Evolutionary conservation across 2,797 vertebrate species (phyloP), one percentile per base, ranked within the genome.

Genomic region (Hylomyscus alleni): DNA sequence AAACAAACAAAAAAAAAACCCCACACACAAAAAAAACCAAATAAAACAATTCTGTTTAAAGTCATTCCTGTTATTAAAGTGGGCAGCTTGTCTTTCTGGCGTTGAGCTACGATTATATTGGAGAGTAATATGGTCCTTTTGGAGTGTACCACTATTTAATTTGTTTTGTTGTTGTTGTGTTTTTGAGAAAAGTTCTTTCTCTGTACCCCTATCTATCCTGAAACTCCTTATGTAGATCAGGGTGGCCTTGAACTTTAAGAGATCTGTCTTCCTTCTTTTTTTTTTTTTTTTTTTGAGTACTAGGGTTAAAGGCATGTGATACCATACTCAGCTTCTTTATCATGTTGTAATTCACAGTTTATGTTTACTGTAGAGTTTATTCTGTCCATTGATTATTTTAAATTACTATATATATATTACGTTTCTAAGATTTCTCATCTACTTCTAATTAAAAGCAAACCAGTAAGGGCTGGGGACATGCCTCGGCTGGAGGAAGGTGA

Each of bases 391-490:
- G 13, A 76, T 26, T 52, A 75, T 76, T 87, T 50, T 14, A 95
- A 76, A 60, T 88, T 1, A 58, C 50, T 67, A n/a, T 80, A 58
- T n/a, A n/a, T 54, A 62, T 24, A 26, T 60, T 60, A 60, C 54
- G 65, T 91, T 93, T 69, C 44, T 14, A 80, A 84, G 24, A 89
- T 91, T 82, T 95, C 34, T 65, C 69, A 93, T 65, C 11, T 22
- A 56, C 72, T 75, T 89, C 44, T 86, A 29, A 67, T 60, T 91
- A 56, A 86, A 82, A 92, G 75, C 44, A 93, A 81, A 60, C 6
- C 24, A 44, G 11, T 62, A 80, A 80, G 31, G 67, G 5, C 34
- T 37, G 20, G 37, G 19, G 56, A 6, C 9, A 0, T 19, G 50
- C 50, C 77, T 52, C 73, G 34, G 81, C 26, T 65, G 15, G 8